Evolutionary conservation across 2,113 vertebrate species (phyloP).

Genomic region (Polypterus senegalus): DNA sequence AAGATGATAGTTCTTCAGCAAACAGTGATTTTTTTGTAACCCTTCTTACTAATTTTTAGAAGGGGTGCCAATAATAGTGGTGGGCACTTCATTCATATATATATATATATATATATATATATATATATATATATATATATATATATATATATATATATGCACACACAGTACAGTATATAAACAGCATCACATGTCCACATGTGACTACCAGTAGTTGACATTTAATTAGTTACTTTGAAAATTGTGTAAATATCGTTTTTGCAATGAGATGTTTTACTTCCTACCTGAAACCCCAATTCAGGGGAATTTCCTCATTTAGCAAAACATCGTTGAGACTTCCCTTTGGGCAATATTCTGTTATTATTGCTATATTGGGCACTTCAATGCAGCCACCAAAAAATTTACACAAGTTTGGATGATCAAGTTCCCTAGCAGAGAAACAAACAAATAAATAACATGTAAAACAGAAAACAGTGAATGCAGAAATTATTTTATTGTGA

Average conservation of each 20-base stretch:
- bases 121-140: no score
- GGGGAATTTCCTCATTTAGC: conserved; percentile 64
- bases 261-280: not conserved
- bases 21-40: no score
- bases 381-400: conserved; percentile 66
- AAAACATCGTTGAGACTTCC: conserved; percentile 64
- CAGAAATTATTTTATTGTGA: no score
- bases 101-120: no score
- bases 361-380: conserved; percentile 59
- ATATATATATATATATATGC: no score
- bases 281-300: conserved; percentile 74
- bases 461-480: no score
- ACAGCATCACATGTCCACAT: no score
- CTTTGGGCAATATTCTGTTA: conserved; percentile 77
- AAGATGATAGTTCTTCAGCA: no score
- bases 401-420: conserved; percentile 73
- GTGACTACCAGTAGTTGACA: not conserved
- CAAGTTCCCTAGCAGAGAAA: conserved; percentile 60
- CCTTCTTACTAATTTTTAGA: no score
- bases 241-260: not conserved
- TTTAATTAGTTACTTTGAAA: not conserved
- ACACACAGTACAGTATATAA: no score
- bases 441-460: not conserved
- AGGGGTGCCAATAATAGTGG: no score
- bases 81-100: no score